A percentile compares a stretch with the other conserved stretches of the same genome.
phyloP scores from a whole-genome alignment of 1,140 invertebrate genomes.

The Cyclina sinensis region DNA sequence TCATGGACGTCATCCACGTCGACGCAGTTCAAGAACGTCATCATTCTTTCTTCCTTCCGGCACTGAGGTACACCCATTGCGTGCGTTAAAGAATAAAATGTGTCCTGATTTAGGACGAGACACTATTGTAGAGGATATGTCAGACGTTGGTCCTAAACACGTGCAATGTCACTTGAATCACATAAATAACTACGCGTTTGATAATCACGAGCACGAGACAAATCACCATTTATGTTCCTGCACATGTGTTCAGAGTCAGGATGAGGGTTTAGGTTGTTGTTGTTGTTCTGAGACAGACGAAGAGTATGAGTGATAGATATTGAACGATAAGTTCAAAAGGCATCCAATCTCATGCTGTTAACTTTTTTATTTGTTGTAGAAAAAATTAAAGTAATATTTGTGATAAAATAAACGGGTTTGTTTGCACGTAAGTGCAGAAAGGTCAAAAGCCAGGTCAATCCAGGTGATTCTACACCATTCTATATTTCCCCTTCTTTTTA shows the following conservation, averaged over 20 bases:
- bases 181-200: neutral
- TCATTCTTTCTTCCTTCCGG: constrained; percentile 77
- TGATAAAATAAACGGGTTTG: too few relatives aligned
- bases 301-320: neutral
- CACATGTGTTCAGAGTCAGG: neutral
- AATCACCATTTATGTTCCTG: constrained; percentile 24
- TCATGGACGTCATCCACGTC: constrained; percentile 70
- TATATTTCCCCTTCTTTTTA: too few relatives aligned
- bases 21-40: constrained; percentile 79
- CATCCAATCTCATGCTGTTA: too few relatives aligned
- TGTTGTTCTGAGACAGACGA: neutral
- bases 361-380: too few relatives aligned
- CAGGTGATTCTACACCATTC: too few relatives aligned
- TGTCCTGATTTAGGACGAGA: constrained; percentile 60
- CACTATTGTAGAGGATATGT: constrained; percentile 27
- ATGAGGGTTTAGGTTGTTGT: neutral
- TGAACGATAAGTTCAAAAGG: too few relatives aligned
- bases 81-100: constrained; percentile 72
- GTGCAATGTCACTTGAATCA: constrained; percentile 15
- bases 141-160: neutral
- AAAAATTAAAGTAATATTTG: too few relatives aligned
- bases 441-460: too few relatives aligned
- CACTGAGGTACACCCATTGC: constrained; percentile 77
- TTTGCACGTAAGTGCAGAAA: too few relatives aligned
- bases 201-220: constrained; percentile 36